These are phyloP conservation scores for Hyaena hyaena DNA, from an alignment of 2,113 vertebrate genomes.

Conservation along the genomic window DNA sequence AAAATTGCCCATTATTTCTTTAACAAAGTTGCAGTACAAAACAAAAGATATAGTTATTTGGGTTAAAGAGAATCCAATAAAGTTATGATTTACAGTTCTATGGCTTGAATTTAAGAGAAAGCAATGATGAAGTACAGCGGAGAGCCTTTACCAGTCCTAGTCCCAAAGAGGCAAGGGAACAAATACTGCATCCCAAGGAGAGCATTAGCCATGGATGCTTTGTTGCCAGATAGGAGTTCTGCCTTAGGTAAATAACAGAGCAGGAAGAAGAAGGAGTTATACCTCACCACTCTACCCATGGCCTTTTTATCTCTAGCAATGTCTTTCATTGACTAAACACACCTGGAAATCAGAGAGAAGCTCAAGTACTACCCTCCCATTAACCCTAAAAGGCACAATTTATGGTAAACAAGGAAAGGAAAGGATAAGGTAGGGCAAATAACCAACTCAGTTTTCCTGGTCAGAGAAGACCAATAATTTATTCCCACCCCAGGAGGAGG, in stretches of 20 bases:
- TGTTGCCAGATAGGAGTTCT: not conserved
- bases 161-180: not conserved
- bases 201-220: accelerated
- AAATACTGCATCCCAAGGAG: not conserved
- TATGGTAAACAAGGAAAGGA: not conserved
- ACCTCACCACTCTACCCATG: too few species aligned
- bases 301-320: not conserved
- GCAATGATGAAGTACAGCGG: not conserved
- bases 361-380: not conserved
- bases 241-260: not conserved
- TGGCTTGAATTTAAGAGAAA: not conserved
- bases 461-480: not conserved
- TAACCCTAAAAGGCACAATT: not conserved
- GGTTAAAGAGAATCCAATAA: not conserved
- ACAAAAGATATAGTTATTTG: not conserved
- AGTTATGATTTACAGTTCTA: not conserved
- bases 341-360: not conserved
- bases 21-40: not conserved
- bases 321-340: not conserved
- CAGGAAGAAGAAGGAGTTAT: not conserved
- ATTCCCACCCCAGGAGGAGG: not conserved
- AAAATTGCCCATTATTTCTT: not conserved
- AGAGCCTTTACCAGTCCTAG: not conserved
- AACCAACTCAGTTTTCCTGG: not conserved
- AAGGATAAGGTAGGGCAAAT: not conserved